phyloP scores from a whole-genome alignment of 2,888 invertebrate species.

The Yponomeuta cagnagella region DNA sequence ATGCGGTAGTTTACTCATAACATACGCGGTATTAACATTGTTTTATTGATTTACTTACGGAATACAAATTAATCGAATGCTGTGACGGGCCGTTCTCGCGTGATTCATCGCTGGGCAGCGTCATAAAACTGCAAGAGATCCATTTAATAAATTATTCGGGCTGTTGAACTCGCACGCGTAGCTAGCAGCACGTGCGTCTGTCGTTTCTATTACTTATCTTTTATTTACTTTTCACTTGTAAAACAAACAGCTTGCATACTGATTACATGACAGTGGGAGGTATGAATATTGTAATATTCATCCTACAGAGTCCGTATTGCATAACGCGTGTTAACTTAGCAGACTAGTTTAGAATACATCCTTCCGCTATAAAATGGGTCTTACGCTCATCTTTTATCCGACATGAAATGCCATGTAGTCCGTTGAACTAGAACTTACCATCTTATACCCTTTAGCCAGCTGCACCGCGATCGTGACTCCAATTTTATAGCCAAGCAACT shows the following conservation, averaged over 20 bases:
- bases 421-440: neutral
- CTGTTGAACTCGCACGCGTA: slow-evolving; percentile 37
- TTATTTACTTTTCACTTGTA: slow-evolving; percentile 1
- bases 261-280: neutral
- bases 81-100: neutral
- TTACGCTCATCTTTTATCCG: neutral
- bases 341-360: neutral
- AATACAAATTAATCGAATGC: neutral
- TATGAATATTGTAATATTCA: too few species aligned
- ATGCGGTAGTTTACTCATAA: neutral
- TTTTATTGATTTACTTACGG: neutral
- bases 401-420: neutral
- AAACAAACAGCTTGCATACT: neutral
- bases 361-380: neutral
- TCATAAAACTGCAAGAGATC: slow-evolving; percentile 40
- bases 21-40: neutral
- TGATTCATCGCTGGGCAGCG: slow-evolving; percentile 15
- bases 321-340: too few species aligned
- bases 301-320: too few species aligned
- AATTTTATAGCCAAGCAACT: neutral
- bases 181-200: slow-evolving; percentile 22
- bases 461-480: neutral
- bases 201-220: slow-evolving; percentile 25
- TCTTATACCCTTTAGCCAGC: neutral
- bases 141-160: slow-evolving; percentile 37